Base-by-base conservation (phyloP, 2,888 invertebrate genomes). In the Torymus auratus region DNA sequence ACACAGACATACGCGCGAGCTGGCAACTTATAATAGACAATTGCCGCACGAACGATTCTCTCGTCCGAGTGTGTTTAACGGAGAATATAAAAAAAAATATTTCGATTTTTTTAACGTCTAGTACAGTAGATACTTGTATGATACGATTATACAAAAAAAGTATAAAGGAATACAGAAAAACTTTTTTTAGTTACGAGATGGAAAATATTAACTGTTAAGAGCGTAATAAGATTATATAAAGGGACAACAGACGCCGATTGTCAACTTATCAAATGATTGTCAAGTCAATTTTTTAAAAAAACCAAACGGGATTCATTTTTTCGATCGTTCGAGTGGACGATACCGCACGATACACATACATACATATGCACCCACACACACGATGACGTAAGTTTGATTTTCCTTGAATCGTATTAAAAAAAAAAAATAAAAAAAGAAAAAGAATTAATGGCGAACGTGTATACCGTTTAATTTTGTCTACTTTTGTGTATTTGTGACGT, bases 81-180 rank as follows among this genome's bases (percentile, higher is more conserved):
- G 28, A 28, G 28, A 28, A 28, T 28, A 28, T 28, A 28, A 28
- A 76, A 75, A 55, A n/a, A 55, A 71, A 67, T 17, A 17, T 73
- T 76, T 68, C 28, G 65, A 74, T 65, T 74, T 76, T 78, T 72
- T 72, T 70, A 76, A 76, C 72, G 65, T 65, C 55, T 72, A 71
- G 65, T 71, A 53, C 56, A 56, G 68, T 75, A 69, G 50, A n/a
- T n/a, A n/a, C 50, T 41, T 80, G 65, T 70, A 80, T 67, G 14
- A 61, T 76, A 72, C 67, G 76, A 28, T 28, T 28, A 28, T 28
- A 28, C 28, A 28, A 28, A 28, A 28, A 28, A 28, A 28, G 7
- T 28, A 28, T 28, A 28, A 28, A 28, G 28, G 28, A 76, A n/a
- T 70, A 67, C 52, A 68, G 52, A 76, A n/a, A 71, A 55, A 60